Conservation (phyloP, 2,797 vertebrate species). For the Phataginus tetradactyla region DNA sequence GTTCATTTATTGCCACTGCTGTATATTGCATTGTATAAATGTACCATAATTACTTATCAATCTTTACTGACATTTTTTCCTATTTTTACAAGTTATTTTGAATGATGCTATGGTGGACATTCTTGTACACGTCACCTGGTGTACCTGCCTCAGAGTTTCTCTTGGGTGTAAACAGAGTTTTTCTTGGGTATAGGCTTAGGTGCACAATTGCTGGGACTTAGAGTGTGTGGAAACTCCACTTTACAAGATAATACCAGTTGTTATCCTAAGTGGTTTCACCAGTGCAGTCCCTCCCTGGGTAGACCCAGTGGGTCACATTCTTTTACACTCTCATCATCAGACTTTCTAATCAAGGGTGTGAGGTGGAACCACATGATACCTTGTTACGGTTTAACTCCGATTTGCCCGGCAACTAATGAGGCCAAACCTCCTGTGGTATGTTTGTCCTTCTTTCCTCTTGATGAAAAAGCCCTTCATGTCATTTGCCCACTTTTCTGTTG, state of each 20-base stretch:
- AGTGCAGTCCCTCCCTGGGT: too few relatives aligned
- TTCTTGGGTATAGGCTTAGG: not conserved
- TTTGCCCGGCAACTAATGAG: not conserved
- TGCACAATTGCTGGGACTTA: too few relatives aligned
- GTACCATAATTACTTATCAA: too few relatives aligned
- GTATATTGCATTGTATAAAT: not conserved
- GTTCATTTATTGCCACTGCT: not conserved
- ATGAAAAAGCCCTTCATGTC: not conserved
- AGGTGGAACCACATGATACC: too few relatives aligned
- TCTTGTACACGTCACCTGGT: not conserved
- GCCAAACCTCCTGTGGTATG: not conserved
- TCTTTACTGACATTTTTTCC: not conserved
- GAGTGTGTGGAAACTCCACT: not conserved
- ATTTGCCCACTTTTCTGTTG: not conserved
- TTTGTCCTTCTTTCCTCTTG: not conserved
- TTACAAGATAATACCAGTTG: not conserved
- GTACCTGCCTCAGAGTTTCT: not conserved
- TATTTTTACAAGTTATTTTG: not conserved
- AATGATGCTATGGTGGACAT: not conserved
- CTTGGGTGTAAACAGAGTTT: not conserved
- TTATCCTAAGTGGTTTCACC: not conserved
- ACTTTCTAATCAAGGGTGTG: rapidly evolving
- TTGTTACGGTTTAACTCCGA: too few relatives aligned
- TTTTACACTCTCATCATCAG: too few relatives aligned
- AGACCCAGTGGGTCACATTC: too few relatives aligned